Conservation (phyloP, 2,113 vertebrate species). For the Petaurus breviceps region DNA sequence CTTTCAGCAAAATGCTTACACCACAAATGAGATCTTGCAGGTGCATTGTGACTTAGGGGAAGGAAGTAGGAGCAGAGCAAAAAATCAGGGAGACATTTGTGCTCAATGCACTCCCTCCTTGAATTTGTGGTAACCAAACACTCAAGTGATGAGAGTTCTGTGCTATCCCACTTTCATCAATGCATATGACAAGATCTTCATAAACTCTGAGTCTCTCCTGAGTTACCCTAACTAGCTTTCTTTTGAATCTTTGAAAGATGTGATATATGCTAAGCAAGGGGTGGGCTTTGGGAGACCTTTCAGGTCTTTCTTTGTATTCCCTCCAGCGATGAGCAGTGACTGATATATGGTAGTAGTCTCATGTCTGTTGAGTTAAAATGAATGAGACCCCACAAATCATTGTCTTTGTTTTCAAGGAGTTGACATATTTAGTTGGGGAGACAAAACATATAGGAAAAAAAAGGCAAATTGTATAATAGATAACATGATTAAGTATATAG, state of each 20-base stretch:
- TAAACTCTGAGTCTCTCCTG: not conserved
- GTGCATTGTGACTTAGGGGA: fast-evolving
- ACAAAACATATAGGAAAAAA: not conserved
- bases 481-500: not conserved
- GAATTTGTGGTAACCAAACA: not conserved
- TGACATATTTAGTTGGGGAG: not conserved
- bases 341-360: not conserved
- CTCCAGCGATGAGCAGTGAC: not conserved
- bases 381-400: not conserved
- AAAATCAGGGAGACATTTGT: not conserved
- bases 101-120: not conserved
- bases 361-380: not conserved
- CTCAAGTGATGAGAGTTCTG: not conserved
- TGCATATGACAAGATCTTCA: not conserved
- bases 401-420: not conserved
- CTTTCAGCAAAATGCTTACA: fast-evolving
- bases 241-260: not conserved
- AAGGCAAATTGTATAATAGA: not conserved
- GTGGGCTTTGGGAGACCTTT: not conserved
- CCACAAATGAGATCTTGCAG: fast-evolving
- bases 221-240: not conserved
- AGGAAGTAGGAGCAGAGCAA: fast-evolving
- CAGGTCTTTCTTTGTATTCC: not conserved
- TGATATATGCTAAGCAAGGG: not conserved
- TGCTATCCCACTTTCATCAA: not conserved